phyloP scores from a whole-genome alignment of 2,888 invertebrate genomes.

The Gasteruption jaculator region DNA sequence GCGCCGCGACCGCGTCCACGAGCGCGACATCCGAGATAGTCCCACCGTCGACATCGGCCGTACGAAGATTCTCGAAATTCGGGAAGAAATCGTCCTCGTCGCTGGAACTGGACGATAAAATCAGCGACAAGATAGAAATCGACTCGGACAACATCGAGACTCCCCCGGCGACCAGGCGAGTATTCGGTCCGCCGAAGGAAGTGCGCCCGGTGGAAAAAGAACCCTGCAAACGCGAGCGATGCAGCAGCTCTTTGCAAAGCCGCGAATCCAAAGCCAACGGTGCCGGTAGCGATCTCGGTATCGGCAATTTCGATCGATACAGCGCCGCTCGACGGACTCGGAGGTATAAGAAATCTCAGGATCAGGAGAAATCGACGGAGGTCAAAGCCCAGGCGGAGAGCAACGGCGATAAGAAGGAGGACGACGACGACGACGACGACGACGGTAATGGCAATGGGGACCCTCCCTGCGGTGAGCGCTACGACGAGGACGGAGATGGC shows the following conservation, averaged over 20 bases:
- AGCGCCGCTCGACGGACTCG: slow-evolving; percentile 78
- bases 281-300: slow-evolving; percentile 37
- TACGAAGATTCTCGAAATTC: slow-evolving; percentile 36
- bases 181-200: slow-evolving; percentile 63
- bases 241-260: slow-evolving; percentile 37
- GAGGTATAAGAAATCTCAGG: slow-evolving; percentile 63
- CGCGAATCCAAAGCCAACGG: slow-evolving; percentile 30
- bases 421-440: slow-evolving; percentile 17
- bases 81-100: slow-evolving; percentile 29
- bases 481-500: slow-evolving; percentile 15
- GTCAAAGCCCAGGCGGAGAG: slow-evolving; percentile 18
- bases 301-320: slow-evolving; percentile 74
- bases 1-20: too few relatives aligned
- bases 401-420: too few relatives aligned
- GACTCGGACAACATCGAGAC: slow-evolving; percentile 90
- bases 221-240: slow-evolving; percentile 43
- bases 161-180: slow-evolving; percentile 73
- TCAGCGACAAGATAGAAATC: slow-evolving; percentile 71
- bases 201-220: slow-evolving; percentile 52
- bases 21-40: slow-evolving; percentile 11
- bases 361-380: slow-evolving; percentile 38
- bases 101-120: slow-evolving; percentile 33
- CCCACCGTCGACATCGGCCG: slow-evolving; percentile 26
- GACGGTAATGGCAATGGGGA: slow-evolving; percentile 16
- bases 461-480: slow-evolving; percentile 10